Evolutionary conservation across 1,140 invertebrate genomes (phyloP).

Genomic region (Oppia nitens): DNA sequence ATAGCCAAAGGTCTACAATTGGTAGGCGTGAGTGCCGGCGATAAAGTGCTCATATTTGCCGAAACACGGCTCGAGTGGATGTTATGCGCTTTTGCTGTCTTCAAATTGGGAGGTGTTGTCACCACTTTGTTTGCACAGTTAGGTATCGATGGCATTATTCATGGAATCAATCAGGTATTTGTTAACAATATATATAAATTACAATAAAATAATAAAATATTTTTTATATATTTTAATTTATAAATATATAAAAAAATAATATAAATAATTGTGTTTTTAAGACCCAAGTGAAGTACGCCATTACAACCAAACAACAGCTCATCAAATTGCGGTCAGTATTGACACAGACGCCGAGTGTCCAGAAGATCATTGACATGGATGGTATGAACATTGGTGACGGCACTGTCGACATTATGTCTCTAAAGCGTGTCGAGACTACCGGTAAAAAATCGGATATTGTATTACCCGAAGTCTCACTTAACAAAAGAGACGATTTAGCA

Average conservation of each 20-base stretch:
- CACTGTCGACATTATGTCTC: not conserved
- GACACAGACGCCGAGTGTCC: not conserved
- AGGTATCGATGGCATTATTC: constrained; percentile 84
- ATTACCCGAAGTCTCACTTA: not conserved
- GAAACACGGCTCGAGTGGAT: constrained; percentile 96
- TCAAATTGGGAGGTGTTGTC: constrained; percentile 35
- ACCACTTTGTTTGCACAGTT: constrained; percentile 92
- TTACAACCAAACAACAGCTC: constrained; percentile 56
- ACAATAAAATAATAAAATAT: no score
- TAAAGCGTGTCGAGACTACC: constrained; percentile 3
- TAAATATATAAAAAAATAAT: no score
- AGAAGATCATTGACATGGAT: constrained; percentile 16
- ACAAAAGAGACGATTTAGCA: constrained; percentile 45
- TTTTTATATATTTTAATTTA: no score
- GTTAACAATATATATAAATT: no score
- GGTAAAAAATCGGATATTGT: no score
- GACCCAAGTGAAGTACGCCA: constrained; percentile 55
- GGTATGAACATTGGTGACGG: not conserved
- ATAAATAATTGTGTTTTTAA: no score
- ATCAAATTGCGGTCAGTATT: constrained; percentile 39
- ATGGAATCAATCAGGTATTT: constrained; percentile 87
- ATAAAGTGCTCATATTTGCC: constrained; percentile 82
- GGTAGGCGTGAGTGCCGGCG: constrained; percentile 29
- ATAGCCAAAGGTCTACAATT: constrained; percentile 59
- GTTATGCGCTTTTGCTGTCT: constrained; percentile 46